A percentile compares a stretch with the other conserved stretches of the same genome.
These are phyloP conservation scores for Pelosia muscerda DNA, from an alignment of 2,888 invertebrate species.

Conservation along the genomic window DNA sequence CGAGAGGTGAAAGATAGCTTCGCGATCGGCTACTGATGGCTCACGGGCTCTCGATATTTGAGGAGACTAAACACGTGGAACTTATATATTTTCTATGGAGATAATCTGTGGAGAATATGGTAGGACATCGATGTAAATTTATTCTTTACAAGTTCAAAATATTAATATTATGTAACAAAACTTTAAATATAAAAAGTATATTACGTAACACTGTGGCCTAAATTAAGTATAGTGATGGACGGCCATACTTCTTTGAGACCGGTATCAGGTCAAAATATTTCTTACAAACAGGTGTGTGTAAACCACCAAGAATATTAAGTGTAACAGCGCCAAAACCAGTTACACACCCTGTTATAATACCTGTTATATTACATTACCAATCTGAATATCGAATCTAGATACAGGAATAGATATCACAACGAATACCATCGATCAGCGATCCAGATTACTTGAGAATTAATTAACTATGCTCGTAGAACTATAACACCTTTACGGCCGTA, in stretches of 20 bases:
- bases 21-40: too few relatives aligned
- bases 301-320: slow-evolving; percentile 52
- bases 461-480: slow-evolving; percentile 67
- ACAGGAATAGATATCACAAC: slow-evolving; percentile 60
- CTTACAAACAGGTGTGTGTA: not conserved
- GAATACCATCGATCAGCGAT: slow-evolving; percentile 75
- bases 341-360: slow-evolving; percentile 63
- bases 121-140: too few relatives aligned
- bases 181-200: not conserved
- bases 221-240: not conserved
- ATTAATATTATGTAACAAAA: too few relatives aligned
- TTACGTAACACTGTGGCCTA: not conserved
- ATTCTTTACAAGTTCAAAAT: too few relatives aligned
- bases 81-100: not conserved
- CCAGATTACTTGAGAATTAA: slow-evolving; percentile 76
- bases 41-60: too few relatives aligned
- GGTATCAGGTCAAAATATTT: not conserved
- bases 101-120: too few relatives aligned
- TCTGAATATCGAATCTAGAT: slow-evolving; percentile 72
- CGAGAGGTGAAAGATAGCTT: too few relatives aligned
- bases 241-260: not conserved
- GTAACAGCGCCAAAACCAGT: slow-evolving; percentile 55
- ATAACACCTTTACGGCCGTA: slow-evolving; percentile 61
- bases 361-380: slow-evolving; percentile 71
- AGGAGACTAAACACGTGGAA: too few relatives aligned